phyloP scores from a whole-genome alignment of 2,113 vertebrate genomes.

The Vidua macroura region DNA sequence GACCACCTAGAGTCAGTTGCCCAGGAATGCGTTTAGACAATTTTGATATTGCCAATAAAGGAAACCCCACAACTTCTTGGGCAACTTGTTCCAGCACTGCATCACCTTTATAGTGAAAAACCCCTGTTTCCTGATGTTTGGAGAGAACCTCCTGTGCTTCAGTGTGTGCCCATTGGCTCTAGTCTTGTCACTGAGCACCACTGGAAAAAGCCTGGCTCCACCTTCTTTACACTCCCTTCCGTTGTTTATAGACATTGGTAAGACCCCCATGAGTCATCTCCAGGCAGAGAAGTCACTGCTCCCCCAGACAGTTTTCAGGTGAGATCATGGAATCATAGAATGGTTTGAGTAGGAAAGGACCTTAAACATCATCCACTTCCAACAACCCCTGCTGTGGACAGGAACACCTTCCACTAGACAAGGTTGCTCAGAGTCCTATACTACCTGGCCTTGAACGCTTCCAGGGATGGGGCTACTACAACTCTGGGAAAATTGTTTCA shows the following conservation, averaged over 20 bases:
- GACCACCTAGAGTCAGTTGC: neutral
- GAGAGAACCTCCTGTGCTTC: neutral
- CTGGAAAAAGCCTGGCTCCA: neutral
- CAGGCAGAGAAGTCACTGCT: neutral
- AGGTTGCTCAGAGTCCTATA: neutral
- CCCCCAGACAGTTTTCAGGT: neutral
- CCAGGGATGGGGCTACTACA: neutral
- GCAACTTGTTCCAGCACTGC: neutral
- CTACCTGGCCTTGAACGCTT: neutral
- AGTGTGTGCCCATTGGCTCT: neutral
- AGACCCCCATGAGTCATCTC: neutral
- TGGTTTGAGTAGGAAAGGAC: neutral
- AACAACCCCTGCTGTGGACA: fast-evolving
- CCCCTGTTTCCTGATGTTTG: neutral
- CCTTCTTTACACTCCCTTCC: neutral
- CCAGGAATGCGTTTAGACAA: neutral
- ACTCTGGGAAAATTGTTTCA: neutral
- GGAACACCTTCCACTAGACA: neutral
- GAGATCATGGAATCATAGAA: neutral
- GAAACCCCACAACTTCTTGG: neutral
- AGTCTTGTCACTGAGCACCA: neutral
- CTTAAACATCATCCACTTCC: neutral
- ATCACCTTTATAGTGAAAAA: neutral
- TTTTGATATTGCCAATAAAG: neutral
- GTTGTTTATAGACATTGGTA: neutral